These are phyloP conservation scores for Montipora capricornis DNA, from an alignment of 64 coral and sea anemone genomes.

Conservation along the genomic window DNA sequence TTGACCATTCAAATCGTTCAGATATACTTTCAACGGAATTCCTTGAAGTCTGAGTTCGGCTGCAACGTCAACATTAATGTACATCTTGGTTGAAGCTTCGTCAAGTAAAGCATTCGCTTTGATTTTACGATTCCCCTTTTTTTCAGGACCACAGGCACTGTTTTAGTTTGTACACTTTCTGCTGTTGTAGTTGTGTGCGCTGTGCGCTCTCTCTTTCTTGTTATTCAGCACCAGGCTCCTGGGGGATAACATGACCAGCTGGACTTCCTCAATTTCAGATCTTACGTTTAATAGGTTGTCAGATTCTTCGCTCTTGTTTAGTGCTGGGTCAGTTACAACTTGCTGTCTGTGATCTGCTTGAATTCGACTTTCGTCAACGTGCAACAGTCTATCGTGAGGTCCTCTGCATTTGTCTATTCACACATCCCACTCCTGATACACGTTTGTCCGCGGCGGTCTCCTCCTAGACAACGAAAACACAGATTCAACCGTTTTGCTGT, in stretches of 20 bases:
- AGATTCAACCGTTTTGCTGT: too few relatives aligned
- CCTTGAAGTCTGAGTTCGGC: constrained; percentile 29
- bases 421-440: too few relatives aligned
- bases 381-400: too few relatives aligned
- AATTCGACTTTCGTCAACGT: too few relatives aligned
- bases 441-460: too few relatives aligned
- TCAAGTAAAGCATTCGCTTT: neutral
- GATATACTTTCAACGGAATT: neutral
- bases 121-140: neutral
- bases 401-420: too few relatives aligned
- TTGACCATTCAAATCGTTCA: constrained; percentile 53
- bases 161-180: neutral
- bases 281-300: neutral
- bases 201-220: neutral
- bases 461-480: too few relatives aligned
- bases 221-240: neutral
- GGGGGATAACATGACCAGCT: neutral
- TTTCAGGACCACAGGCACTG: neutral
- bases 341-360: too few relatives aligned
- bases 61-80: constrained; percentile 54
- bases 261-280: neutral
- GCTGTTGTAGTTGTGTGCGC: neutral
- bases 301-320: neutral
- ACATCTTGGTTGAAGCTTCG: constrained; percentile 8
- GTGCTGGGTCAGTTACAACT: too few relatives aligned